Evolutionary conservation across 2,888 invertebrate genomes (phyloP).

Genomic region (Scaptomyza reducta): DNA sequence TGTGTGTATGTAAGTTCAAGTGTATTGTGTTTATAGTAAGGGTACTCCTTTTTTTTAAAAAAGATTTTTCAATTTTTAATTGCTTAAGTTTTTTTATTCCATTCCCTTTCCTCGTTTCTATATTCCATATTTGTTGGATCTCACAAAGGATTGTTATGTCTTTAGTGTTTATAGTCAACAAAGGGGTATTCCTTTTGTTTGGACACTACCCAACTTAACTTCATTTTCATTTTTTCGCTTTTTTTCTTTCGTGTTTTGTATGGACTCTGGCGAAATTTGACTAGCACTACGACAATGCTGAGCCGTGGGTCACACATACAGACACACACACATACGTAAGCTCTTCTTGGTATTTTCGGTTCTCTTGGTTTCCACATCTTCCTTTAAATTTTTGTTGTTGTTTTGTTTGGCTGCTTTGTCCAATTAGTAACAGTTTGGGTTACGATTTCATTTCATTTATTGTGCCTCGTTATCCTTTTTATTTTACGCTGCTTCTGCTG

Average conservation of each 20-base stretch:
- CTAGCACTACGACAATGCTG: conserved; percentile 45
- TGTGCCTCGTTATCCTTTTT: conserved; percentile 80
- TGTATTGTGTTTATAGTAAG: no score
- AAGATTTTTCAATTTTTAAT: no score
- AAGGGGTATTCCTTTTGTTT: not conserved
- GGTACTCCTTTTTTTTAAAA: no score
- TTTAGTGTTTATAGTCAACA: not conserved
- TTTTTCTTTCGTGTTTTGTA: conserved; percentile 5
- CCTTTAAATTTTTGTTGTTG: conserved; percentile 19
- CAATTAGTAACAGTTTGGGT: conserved; percentile 79
- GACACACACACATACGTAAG: conserved; percentile 14
- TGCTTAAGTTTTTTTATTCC: no score
- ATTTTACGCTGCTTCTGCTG: conserved; percentile 37
- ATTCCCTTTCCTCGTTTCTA: no score
- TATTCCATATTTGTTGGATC: not conserved
- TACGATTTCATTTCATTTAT: conserved; percentile 80
- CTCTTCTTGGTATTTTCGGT: conserved; percentile 11
- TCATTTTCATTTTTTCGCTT: conserved; percentile 3
- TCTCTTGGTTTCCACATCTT: conserved; percentile 42
- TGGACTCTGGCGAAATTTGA: conserved; percentile 57
- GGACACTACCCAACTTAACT: not conserved
- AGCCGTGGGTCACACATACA: conserved; percentile 37
- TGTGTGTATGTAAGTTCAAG: no score
- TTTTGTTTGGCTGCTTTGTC: conserved; percentile 72
- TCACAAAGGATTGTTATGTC: not conserved